Base-by-base conservation (phyloP, 2,797 vertebrate genomes). In the Diplodus sargus region DNA sequence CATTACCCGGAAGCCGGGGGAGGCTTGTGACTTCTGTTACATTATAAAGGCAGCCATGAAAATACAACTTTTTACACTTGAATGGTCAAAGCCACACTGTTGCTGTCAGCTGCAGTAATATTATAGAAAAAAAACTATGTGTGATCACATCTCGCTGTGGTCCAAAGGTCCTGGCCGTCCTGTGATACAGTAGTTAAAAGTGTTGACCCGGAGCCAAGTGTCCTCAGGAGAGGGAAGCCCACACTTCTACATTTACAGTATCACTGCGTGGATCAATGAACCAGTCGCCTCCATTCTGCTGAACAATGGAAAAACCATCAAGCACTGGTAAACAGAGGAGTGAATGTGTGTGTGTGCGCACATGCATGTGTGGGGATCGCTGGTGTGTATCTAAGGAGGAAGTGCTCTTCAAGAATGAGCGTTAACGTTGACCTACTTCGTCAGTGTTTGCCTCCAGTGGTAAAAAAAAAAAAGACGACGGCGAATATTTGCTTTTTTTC, bases 271-370 rank as follows among this genome's bases (percentile, higher is more conserved):
- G 85, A 95, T 95, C 95, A 91, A 95, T 95, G 82, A 57, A 25
- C 52, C 79, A 84, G 92, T 91, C 89, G 92, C 92, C 93, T 70
- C 66, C 59, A 5, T 91, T 95, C 93, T 95, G 94, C 94, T 95
- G 94, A 95, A 88, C 76, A 79, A 82, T 65, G 70, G 71, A 80
- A 91, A 91, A 91, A 84, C 42, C 74, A 84, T 54, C 67, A 49
- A 77, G 86, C 65, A 30, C 48, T 61, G 58, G 82, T 86, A 83
- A 87, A 89, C 76, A 75, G 70, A 83, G 74, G 70, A 78, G 82
- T n/a, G 71, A 71, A 63, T 17, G 45, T 18, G 63, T 5, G 45
- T 9, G 47, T 9, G 34, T 7, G 8, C 2, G 34, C 28, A 28
- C 28, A 4, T 28, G 28, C 28, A 28, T 65, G 66, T 67, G 74